Base-by-base conservation (phyloP, 92 coral and sea anemone genomes). In the Metridium senile region DNA sequence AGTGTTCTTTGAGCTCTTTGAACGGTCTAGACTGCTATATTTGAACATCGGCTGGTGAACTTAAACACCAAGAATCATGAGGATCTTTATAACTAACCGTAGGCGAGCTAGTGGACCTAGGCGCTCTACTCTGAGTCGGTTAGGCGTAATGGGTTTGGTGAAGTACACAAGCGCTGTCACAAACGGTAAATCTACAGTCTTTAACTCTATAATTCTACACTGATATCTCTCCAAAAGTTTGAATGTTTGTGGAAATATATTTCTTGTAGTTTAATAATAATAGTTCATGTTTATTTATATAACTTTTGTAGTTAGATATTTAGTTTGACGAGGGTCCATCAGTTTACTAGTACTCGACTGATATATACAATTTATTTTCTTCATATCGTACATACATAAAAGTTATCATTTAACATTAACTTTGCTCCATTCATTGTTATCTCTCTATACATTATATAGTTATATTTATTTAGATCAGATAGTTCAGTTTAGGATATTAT, bases 1-100 rank as follows among this genome's bases (percentile, higher is more conserved):
- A 58, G 43, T 59, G 59, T 76, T 39, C 34, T 76, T 53, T 62
- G 82, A 59, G 49, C 77, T 68, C 77, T 64, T 59, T 45, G 72
- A 66, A 18, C 72, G 47, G 26, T 69, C 79, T 31, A 53, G 59
- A 21, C 59, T 21, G 3, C 17, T 54, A 19, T 70, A 51, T 70
- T 72, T 70, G 46, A 26, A 52, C 79, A 71, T 34, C 54, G 54
- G 47, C 57, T 30, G 47, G 54, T 39, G 49, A 39, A 39, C 49
- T 4, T 4, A 13, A 6, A 39, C 49, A n/a, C n/a, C n/a, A n/a
- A n/a, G n/a, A 31, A 63, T 29, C 69, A 63, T 63, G 69, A 63
- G 31, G 69, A 63, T 63, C 16, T 63, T 63, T 3, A 28, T 6
- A 6, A 13, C 8, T 39, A 4, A 39, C 23, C 29, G 43, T 63